Evolutionary conservation across 2,113 vertebrate genomes (phyloP).

Genomic region (Polyodon spathula): DNA sequence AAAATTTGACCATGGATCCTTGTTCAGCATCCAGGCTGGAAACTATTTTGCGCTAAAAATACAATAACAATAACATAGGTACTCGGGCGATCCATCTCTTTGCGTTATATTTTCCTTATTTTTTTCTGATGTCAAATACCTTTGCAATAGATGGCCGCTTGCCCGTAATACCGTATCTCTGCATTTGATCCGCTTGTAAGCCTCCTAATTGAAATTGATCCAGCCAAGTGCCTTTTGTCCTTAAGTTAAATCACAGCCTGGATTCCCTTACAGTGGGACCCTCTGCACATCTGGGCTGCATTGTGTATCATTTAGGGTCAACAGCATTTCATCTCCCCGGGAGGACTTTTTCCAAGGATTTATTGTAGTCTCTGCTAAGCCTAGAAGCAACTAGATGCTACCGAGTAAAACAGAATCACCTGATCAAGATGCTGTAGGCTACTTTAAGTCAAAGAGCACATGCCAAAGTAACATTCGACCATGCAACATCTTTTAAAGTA

Average conservation of each 20-base stretch:
- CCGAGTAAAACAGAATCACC: no score
- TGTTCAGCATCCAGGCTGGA: slow-evolving; percentile 29
- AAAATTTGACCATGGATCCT: no score
- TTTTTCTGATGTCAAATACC: neutral
- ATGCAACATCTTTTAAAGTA: no score
- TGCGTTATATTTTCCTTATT: no score
- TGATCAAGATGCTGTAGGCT: no score
- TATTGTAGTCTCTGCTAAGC: neutral
- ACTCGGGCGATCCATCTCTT: no score
- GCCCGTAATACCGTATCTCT: neutral
- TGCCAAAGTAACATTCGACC: no score
- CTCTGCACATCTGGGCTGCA: slow-evolving; percentile 8
- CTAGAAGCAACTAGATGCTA: neutral
- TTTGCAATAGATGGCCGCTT: neutral
- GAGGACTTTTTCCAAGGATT: slow-evolving; percentile 2
- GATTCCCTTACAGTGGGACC: neutral
- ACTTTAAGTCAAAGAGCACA: no score
- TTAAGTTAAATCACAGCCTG: neutral
- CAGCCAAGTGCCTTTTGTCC: neutral
- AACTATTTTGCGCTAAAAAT: slow-evolving; percentile 39
- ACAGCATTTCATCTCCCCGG: slow-evolving; percentile 4
- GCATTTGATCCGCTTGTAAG: neutral
- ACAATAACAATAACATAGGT: slow-evolving; percentile 36
- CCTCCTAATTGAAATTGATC: neutral
- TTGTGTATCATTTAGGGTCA: slow-evolving; percentile 4